A percentile compares a stretch with the other conserved stretches of the same genome.
Evolutionary conservation across 2,113 vertebrate genomes (phyloP).

Genomic region (Muntiacus reevesi): DNA sequence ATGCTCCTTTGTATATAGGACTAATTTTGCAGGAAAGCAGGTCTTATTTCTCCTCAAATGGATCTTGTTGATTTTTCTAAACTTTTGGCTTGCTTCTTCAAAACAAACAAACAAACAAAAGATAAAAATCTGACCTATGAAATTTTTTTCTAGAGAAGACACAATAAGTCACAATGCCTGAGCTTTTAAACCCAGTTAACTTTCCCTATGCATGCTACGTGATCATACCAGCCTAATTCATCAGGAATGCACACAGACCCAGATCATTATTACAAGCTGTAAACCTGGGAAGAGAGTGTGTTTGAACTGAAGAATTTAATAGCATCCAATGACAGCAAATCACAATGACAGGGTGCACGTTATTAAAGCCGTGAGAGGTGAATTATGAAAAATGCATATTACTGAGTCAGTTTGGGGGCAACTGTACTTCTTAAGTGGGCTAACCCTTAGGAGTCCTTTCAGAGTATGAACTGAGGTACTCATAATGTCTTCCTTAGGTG

Average conservation of each 20-base stretch:
- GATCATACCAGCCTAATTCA: background rate
- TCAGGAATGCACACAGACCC: background rate
- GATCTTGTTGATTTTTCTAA: constrained; percentile 11
- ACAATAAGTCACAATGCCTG: constrained; percentile 35
- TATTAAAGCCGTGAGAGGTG: background rate
- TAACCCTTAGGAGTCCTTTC: background rate
- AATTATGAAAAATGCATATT: background rate
- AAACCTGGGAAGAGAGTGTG: constrained; percentile 12
- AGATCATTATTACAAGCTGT: background rate
- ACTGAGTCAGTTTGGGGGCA: background rate
- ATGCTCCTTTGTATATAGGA: constrained; percentile 11
- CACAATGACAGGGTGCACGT: background rate
- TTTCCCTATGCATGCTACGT: background rate
- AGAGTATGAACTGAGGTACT: background rate
- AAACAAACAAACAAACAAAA: background rate
- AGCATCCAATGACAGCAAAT: constrained; percentile 22
- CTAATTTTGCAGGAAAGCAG: constrained; percentile 25
- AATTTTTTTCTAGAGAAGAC: constrained; percentile 70
- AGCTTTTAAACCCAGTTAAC: constrained; percentile 57
- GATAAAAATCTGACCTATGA: constrained; percentile 35
- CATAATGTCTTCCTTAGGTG: background rate
- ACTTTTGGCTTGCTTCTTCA: constrained; percentile 47
- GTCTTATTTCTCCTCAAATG: background rate
- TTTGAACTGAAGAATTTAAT: background rate
- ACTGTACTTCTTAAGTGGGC: background rate